Conservation (phyloP, 2,888 invertebrate species). For the Cheilosia grossa region DNA sequence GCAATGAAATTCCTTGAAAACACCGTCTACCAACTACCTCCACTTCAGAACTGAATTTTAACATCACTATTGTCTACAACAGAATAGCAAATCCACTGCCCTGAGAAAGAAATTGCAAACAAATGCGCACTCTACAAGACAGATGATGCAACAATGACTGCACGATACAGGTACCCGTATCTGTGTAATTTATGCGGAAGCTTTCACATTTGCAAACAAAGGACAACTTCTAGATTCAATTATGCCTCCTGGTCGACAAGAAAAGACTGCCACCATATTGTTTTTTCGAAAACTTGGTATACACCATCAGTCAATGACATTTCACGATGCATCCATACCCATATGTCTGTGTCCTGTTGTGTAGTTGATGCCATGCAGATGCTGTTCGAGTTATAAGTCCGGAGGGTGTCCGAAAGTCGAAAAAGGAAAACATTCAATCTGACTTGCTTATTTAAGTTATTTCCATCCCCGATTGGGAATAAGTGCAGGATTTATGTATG, state of each 20-base stretch:
- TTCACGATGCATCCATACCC: background rate
- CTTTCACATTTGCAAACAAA: background rate
- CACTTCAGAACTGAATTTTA: too few relatives aligned
- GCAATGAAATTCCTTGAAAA: too few relatives aligned
- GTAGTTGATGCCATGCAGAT: background rate
- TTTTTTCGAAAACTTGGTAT: background rate
- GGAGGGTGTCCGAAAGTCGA: background rate
- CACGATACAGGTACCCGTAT: too few relatives aligned
- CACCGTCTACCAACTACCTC: too few relatives aligned
- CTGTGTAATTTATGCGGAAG: background rate
- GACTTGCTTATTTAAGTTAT: background rate
- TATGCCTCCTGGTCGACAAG: background rate
- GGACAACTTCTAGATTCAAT: slow-evolving; percentile 2
- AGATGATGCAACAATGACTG: too few relatives aligned
- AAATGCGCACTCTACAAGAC: too few relatives aligned
- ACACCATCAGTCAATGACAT: background rate
- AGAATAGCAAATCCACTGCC: too few relatives aligned
- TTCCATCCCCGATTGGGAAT: background rate
- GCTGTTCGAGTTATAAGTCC: background rate
- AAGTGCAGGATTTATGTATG: background rate
- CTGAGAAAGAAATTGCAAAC: too few relatives aligned
- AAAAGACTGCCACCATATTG: background rate
- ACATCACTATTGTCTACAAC: too few relatives aligned
- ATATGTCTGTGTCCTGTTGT: background rate
- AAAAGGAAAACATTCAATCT: background rate